phyloP scores from a whole-genome alignment of 1,140 invertebrate genomes.

The Sitodiplosis mosellana region DNA sequence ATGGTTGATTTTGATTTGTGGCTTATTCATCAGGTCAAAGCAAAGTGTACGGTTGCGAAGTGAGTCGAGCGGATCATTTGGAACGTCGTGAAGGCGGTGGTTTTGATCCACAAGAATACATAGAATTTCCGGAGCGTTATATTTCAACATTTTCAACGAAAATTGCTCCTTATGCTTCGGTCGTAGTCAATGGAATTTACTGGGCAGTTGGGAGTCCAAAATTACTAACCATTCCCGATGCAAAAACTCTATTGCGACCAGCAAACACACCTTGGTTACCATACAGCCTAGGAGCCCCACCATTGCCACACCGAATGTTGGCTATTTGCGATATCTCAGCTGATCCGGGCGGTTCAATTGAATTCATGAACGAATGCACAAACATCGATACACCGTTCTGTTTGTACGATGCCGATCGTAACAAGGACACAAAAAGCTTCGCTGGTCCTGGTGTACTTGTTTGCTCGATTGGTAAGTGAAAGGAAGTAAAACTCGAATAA shows the following conservation, averaged over 20 bases:
- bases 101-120: conserved; percentile 83
- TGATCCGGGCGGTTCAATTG: conserved; percentile 96
- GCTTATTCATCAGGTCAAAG: conserved; percentile 56
- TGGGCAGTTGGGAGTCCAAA: conserved; percentile 95
- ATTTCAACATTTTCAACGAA: conserved; percentile 93
- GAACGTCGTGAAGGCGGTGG: conserved; percentile 78
- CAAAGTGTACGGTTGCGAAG: conserved; percentile 90
- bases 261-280: conserved; percentile 85
- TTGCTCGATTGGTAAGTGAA: conserved; percentile 34
- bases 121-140: conserved; percentile 80
- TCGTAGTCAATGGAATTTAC: conserved; percentile 96
- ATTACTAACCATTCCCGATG: conserved; percentile 91
- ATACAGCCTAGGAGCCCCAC: conserved; percentile 63
- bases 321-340: conserved; percentile 97
- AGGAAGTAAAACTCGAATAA: too few relatives aligned
- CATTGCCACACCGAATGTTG: conserved; percentile 75
- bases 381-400: conserved; percentile 98
- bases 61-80: conserved; percentile 80
- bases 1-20: too few relatives aligned
- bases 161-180: conserved; percentile 94
- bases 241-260: conserved; percentile 79
- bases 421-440: conserved; percentile 92
- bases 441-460: conserved; percentile 92
- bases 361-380: conserved; percentile 99
- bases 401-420: conserved; percentile 94